Base-by-base conservation (phyloP, 1,140 invertebrate genomes). In the Macrobrachium nipponense region DNA sequence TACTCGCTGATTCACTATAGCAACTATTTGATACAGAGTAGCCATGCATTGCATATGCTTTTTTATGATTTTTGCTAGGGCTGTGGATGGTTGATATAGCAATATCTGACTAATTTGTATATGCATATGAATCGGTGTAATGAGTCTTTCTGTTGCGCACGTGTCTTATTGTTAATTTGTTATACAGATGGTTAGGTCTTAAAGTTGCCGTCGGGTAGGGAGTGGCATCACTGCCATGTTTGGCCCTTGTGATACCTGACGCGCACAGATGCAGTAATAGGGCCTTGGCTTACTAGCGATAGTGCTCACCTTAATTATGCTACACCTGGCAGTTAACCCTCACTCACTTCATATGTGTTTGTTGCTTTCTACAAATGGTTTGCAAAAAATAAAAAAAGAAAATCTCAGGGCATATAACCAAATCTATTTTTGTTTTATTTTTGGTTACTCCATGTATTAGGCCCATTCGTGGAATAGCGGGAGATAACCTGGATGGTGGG, bases 241-340 rank as follows among this genome's bases (percentile, higher is more conserved):
- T 58, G n/a, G 73, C 73, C 59, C 73, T 20, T 76, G 44, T 58
- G 73, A 76, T 76, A 58, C 73, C 73, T 58, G 73, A 59, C 36
- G 73, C n/a, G 73, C 73, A 76, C 84, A 79, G 84, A 86, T 86
- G 84, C 84, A 86, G 84, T 86, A 70, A 27, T 80, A 86, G 77
- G 84, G 77, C 84, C 77, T 86, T 86, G 77, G 84, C 84, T 75
- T 80, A 20, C 23, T 43, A 64, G 64, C 78, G 78, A 44, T 76
- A 59, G 73, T 44, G 51, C 51, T 73, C 80, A 73, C 80, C 68
- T 81, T 81, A 75, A 82, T 73, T 75, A 72, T 75, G 80, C 70
- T 58, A 82, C 18, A 61, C 80, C 80, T 73, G 66, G 80, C 80
- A 82, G 62, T 20, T 82, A 75, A 60, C 51, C 59, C 70, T 82